Conservation (phyloP, 1,140 invertebrate genomes). For the Macrobrachium rosenbergii region DNA sequence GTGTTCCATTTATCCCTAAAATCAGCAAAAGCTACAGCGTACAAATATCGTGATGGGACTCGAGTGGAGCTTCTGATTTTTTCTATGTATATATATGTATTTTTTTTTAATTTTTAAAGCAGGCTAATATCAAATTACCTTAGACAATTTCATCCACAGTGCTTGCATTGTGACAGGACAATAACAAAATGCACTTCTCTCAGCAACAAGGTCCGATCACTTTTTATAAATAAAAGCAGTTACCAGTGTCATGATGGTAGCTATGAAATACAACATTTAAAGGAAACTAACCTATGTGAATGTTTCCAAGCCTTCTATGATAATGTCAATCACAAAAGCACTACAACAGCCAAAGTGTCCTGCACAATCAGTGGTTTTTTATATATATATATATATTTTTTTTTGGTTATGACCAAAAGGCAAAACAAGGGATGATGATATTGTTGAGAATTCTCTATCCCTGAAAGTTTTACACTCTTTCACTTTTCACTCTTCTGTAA, state of each 20-base stretch:
- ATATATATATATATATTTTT: constrained; percentile 4
- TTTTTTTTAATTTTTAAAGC: no score
- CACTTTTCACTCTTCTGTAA: no score
- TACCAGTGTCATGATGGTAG: constrained; percentile 63
- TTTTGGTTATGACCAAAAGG: constrained; percentile 16
- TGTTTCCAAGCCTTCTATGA: constrained; percentile 60
- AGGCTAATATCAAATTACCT: not conserved
- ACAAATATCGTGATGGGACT: constrained; percentile 4
- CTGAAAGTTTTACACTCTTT: no score
- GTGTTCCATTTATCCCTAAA: constrained; percentile 44
- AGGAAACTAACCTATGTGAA: constrained; percentile 64
- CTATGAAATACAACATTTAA: constrained; percentile 62
- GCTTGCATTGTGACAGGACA: not conserved
- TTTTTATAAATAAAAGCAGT: constrained; percentile 55
- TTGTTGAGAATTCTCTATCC: constrained; percentile 15
- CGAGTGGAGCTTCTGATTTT: not conserved
- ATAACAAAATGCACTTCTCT: not conserved
- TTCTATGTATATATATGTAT: no score
- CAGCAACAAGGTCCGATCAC: constrained; percentile 17
- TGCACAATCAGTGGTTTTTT: constrained; percentile 57
- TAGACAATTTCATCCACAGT: not conserved
- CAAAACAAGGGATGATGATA: not conserved
- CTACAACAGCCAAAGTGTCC: constrained; percentile 62
- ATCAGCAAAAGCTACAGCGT: constrained; percentile 40
- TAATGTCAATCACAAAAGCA: constrained; percentile 62